These are phyloP conservation scores for Drosophila setosimentum DNA, from an alignment of 2,888 invertebrate genomes.

Conservation along the genomic window DNA sequence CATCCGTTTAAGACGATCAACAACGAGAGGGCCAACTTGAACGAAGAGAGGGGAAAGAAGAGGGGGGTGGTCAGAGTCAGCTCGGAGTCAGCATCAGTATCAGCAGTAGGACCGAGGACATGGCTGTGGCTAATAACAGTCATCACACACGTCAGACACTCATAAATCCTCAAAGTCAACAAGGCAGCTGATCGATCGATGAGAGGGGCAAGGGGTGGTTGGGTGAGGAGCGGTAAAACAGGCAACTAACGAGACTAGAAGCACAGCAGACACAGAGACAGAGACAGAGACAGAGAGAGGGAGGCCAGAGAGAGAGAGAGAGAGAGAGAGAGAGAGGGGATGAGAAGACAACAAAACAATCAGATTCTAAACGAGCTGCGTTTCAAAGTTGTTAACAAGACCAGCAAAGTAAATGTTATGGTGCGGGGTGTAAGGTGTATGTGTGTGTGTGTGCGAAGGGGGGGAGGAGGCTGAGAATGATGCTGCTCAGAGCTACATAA, in stretches of 20 bases:
- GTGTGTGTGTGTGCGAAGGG: not conserved
- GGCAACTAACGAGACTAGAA: slow-evolving; percentile 48
- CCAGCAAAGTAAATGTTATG: slow-evolving; percentile 6
- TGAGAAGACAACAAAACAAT: slow-evolving; percentile 39
- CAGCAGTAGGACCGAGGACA: slow-evolving; percentile 32
- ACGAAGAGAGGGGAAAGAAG: not conserved
- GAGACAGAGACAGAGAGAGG: not conserved
- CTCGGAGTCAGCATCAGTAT: slow-evolving; percentile 2
- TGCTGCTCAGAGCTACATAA: slow-evolving; percentile 19
- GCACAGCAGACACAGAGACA: slow-evolving; percentile 3
- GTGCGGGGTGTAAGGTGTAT: not conserved
- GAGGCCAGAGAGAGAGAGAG: not conserved
- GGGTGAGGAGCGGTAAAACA: not conserved
- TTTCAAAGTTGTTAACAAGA: slow-evolving; percentile 77
- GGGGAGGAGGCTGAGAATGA: not conserved
- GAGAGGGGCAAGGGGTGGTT: not conserved
- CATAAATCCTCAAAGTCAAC: slow-evolving; percentile 81
- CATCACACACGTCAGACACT: slow-evolving; percentile 81
- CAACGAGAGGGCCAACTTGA: not conserved
- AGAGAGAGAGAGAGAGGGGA: not conserved
- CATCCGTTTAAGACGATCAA: slow-evolving; percentile 62
- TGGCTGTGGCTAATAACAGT: slow-evolving; percentile 80
- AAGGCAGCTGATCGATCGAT: slow-evolving; percentile 34
- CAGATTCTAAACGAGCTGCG: slow-evolving; percentile 79
- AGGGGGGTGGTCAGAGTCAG: not conserved